Conservation (phyloP, 2,113 vertebrate species). For the Pteropus alecto region DNA sequence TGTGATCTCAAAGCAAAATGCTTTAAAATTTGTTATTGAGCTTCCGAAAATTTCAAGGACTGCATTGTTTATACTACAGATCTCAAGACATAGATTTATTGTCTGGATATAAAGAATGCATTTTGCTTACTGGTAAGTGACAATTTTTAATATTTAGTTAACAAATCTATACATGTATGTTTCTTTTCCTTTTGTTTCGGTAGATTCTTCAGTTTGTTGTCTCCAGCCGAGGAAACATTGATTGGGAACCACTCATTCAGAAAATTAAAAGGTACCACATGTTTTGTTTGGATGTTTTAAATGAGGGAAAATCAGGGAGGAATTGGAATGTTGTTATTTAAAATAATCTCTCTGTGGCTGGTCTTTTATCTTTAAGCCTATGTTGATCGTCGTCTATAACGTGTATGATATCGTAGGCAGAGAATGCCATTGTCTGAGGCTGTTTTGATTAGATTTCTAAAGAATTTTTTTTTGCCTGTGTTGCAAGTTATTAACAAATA, state of each 20-base stretch:
- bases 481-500: constrained; percentile 46
- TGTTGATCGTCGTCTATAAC: constrained; percentile 10
- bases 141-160: constrained; percentile 38
- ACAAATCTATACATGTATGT: constrained; percentile 25
- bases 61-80: constrained; percentile 33
- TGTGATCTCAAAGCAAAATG: constrained; percentile 59
- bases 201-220: constrained; percentile 77
- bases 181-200: constrained; percentile 51
- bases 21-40: constrained; percentile 59
- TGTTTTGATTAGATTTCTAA: constrained; percentile 26
- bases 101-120: constrained; percentile 41
- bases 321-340: constrained; percentile 52
- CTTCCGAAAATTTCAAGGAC: constrained; percentile 63
- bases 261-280: constrained; percentile 81
- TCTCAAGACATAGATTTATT: constrained; percentile 67
- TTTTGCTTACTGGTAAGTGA: constrained; percentile 64
- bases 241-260: constrained; percentile 77
- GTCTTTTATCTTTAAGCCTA: constrained; percentile 12
- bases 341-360: not conserved
- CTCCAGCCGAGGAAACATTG: constrained; percentile 59
- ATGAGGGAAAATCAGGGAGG: constrained; percentile 1
- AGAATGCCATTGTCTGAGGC: not conserved
- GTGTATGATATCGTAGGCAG: constrained; percentile 8
- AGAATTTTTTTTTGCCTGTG: constrained; percentile 36
- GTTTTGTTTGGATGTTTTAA: constrained; percentile 68